These are phyloP conservation scores for Phaonia tiefii DNA, from an alignment of 2,888 invertebrate genomes.

Conservation along the genomic window DNA sequence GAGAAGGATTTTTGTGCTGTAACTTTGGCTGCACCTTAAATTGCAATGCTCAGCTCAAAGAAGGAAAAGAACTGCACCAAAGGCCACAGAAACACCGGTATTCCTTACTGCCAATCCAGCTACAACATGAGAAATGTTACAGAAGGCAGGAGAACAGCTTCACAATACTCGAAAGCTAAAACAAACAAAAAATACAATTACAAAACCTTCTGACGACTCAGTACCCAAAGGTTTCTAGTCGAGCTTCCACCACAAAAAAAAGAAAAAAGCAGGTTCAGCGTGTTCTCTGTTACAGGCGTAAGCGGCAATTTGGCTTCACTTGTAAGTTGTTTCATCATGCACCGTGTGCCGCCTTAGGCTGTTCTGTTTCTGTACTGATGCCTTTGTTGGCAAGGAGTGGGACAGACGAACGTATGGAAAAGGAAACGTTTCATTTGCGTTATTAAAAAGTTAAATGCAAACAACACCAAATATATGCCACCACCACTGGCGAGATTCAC, in stretches of 20 bases:
- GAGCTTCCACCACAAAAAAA: constrained; percentile 20
- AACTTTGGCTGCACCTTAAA: constrained; percentile 60
- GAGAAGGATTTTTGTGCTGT: constrained; percentile 30
- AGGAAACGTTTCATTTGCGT: constrained; percentile 32
- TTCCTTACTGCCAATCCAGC: constrained; percentile 46
- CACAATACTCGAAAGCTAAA: constrained; percentile 53
- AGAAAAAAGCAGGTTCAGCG: constrained; percentile 47
- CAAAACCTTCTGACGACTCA: constrained; percentile 42
- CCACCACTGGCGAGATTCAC: constrained; percentile 1
- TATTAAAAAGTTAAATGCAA: constrained; percentile 29
- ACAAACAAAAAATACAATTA: too few species aligned
- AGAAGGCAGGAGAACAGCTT: constrained; percentile 19
- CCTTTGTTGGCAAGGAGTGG: constrained; percentile 37
- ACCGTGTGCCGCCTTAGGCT: constrained; percentile 55
- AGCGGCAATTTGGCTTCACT: constrained; percentile 58
- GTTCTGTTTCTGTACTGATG: constrained; percentile 21
- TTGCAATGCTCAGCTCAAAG: constrained; percentile 43
- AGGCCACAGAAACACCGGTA: constrained; percentile 12
- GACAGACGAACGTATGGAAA: constrained; percentile 50
- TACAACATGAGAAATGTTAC: background rate
- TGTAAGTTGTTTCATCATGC: constrained; percentile 46
- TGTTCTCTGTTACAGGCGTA: constrained; percentile 40
- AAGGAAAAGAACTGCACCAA: constrained; percentile 11
- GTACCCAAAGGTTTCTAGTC: constrained; percentile 19
- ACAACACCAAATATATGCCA: constrained; percentile 22